Evolutionary conservation across 2,797 vertebrate genomes (phyloP).

Genomic region (Myotis myotis): DNA sequence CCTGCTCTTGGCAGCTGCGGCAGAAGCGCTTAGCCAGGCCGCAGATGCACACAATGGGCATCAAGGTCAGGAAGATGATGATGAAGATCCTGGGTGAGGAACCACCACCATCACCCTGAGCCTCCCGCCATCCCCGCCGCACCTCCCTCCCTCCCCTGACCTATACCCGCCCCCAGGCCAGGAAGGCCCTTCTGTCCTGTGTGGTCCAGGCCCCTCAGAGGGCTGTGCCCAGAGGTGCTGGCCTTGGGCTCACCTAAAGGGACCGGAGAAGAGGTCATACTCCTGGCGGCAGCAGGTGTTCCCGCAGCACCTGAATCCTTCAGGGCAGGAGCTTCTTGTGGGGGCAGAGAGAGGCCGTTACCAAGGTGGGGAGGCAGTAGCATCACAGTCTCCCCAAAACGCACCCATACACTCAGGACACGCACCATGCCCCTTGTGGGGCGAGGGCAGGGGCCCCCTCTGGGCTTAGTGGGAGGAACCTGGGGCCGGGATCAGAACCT

Average conservation of each 20-base stretch:
- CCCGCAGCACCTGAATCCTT: slow-evolving; percentile 31
- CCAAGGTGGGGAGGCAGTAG: background rate
- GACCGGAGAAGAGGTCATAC: background rate
- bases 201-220: fast-evolving
- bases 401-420: background rate
- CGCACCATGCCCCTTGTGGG: background rate
- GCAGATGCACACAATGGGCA: slow-evolving; percentile 59
- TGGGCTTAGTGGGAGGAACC: background rate
- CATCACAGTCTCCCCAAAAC: background rate
- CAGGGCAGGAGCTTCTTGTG: background rate
- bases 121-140: fast-evolving
- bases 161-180: background rate
- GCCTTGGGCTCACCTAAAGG: slow-evolving; percentile 52
- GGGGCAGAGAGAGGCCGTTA: background rate
- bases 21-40: slow-evolving; percentile 45
- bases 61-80: background rate
- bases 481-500: background rate
- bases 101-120: background rate
- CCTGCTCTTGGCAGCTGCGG: background rate
- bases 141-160: no score
- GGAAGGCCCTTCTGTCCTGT: background rate
- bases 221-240: background rate
- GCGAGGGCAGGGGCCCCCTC: fast-evolving
- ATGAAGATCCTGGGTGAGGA: slow-evolving; percentile 32
- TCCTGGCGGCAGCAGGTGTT: slow-evolving; percentile 17